Evolutionary conservation across 2,113 vertebrate genomes (phyloP).

Genomic region (Amazona guildingii): DNA sequence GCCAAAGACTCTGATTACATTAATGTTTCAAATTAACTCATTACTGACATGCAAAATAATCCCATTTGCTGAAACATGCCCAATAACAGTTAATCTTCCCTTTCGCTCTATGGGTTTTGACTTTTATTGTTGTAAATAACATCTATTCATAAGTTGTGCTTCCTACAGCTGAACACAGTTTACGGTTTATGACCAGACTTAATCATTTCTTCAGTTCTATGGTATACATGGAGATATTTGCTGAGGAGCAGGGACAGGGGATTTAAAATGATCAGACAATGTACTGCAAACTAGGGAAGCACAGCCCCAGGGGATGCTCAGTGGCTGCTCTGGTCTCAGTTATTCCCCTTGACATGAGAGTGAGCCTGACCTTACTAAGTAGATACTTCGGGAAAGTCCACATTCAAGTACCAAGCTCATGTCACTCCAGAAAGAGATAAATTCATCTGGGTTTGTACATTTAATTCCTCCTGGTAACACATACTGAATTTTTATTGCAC

Average conservation of each 20-base stretch:
- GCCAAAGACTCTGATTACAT: neutral
- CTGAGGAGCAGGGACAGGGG: neutral
- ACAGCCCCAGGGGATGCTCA: rapidly evolving
- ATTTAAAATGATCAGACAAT: neutral
- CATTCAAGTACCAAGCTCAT: neutral
- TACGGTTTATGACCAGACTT: neutral
- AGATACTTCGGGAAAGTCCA: neutral
- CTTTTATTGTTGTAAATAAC: slow-evolving; percentile 37
- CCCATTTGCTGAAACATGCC: slow-evolving; percentile 30
- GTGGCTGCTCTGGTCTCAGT: neutral
- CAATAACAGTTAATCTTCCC: slow-evolving; percentile 46
- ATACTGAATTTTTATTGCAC: neutral
- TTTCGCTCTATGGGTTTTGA: neutral
- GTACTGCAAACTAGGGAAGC: neutral
- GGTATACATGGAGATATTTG: neutral
- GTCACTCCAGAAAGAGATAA: neutral
- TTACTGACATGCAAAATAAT: slow-evolving; percentile 54
- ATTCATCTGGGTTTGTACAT: neutral
- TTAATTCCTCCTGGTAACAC: neutral
- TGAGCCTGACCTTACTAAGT: neutral
- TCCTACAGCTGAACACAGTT: neutral
- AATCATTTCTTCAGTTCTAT: neutral
- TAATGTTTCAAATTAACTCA: slow-evolving; percentile 46
- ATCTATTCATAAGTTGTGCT: slow-evolving; percentile 17
- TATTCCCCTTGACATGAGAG: rapidly evolving